A percentile compares a stretch with the other conserved stretches of the same genome.
phyloP scores from a whole-genome alignment of 2,113 vertebrate species.

The Baryphthengus martii region DNA sequence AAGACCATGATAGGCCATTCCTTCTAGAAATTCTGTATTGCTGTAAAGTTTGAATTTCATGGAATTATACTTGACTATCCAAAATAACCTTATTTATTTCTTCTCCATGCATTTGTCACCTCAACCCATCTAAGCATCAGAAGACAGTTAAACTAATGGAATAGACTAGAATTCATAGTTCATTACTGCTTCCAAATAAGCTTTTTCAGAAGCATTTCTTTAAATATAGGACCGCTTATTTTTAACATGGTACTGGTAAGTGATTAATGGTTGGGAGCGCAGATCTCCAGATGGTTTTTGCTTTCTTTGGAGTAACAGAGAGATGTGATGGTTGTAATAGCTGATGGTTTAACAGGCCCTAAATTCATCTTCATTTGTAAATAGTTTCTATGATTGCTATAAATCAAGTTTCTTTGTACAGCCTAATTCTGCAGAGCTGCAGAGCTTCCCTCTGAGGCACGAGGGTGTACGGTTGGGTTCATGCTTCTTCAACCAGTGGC shows the following conservation, averaged over 20 bases:
- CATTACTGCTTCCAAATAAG: not conserved
- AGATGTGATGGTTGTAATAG: not conserved
- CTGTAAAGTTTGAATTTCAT: not conserved
- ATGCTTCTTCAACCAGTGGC: not conserved
- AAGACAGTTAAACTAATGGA: not conserved
- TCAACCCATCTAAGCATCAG: not conserved
- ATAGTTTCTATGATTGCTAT: not conserved
- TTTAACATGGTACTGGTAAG: not conserved
- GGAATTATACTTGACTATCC: not conserved
- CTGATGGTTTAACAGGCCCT: not conserved
- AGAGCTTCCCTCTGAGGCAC: not conserved
- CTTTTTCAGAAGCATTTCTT: not conserved
- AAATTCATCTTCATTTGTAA: not conserved
- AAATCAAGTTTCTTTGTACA: not conserved
- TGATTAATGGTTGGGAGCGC: not conserved
- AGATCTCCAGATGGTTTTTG: not conserved
- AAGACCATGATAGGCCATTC: not conserved
- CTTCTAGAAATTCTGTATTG: not conserved
- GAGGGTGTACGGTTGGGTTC: fast-evolving
- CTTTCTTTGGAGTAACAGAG: not conserved
- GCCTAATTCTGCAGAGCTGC: not conserved
- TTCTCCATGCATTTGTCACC: not conserved
- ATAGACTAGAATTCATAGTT: not conserved
- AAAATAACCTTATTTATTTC: not conserved
- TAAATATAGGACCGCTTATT: not conserved